A percentile compares a stretch with the other conserved stretches of the same genome.
Evolutionary conservation across 2,888 invertebrate species (phyloP).

Genomic region (Dynastes maya): DNA sequence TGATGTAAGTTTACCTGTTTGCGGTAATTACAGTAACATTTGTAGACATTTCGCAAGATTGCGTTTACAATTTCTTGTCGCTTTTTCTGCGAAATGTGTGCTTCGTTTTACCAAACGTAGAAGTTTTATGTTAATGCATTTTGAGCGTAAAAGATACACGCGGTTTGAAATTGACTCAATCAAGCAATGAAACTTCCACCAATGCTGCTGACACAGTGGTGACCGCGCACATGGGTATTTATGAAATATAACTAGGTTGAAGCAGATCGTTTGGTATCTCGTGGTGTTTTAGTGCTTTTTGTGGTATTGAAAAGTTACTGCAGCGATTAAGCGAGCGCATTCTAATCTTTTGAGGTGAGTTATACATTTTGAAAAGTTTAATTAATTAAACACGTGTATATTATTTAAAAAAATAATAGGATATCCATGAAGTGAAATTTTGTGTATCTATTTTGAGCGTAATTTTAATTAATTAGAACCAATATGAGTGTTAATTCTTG

Average conservation of each 20-base stretch:
- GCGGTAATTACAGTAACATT: background rate
- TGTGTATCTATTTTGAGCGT: too few relatives aligned
- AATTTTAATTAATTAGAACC: too few relatives aligned
- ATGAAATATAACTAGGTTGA: slow-evolving; percentile 21
- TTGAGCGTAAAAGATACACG: slow-evolving; percentile 28
- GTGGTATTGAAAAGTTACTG: background rate
- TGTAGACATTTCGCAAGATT: background rate
- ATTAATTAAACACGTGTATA: too few relatives aligned
- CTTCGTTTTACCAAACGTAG: slow-evolving; percentile 16
- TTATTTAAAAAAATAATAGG: too few relatives aligned
- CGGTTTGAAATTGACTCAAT: slow-evolving; percentile 32
- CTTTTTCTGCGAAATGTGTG: slow-evolving; percentile 3
- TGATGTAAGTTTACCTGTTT: too few relatives aligned
- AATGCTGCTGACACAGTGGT: slow-evolving; percentile 9
- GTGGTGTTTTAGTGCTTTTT: slow-evolving; percentile 6
- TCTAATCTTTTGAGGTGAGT: too few relatives aligned
- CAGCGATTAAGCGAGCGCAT: background rate
- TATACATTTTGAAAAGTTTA: too few relatives aligned
- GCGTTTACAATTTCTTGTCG: background rate
- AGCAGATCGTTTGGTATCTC: slow-evolving; percentile 1
- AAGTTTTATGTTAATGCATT: slow-evolving; percentile 10
- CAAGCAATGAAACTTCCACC: slow-evolving; percentile 24
- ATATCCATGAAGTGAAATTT: too few relatives aligned
- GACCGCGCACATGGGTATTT: background rate
- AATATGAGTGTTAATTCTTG: too few relatives aligned